A percentile compares a stretch with the other conserved stretches of the same genome.
phyloP scores from a whole-genome alignment of 2,113 vertebrate species.

The Rhinoderma darwinii region DNA sequence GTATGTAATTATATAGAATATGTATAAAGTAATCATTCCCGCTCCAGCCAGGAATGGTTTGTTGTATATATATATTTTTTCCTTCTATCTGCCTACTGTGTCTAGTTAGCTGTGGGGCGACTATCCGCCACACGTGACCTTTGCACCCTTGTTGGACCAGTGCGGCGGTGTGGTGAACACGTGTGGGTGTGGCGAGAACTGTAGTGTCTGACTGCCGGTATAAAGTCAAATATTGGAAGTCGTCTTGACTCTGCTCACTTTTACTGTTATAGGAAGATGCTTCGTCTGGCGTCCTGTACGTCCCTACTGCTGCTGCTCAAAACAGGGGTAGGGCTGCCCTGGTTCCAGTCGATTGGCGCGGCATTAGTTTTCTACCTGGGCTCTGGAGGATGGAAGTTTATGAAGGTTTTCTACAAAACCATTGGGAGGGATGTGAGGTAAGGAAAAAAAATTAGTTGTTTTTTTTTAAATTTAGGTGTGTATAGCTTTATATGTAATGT shows the following conservation, averaged over 20 bases:
- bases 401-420: slow-evolving; percentile 85
- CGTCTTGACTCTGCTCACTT: slow-evolving; percentile 49
- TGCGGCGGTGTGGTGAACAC: background rate
- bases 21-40: too few relatives aligned
- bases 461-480: too few relatives aligned
- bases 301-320: slow-evolving; percentile 82
- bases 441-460: slow-evolving; percentile 72
- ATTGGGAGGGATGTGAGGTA: slow-evolving; percentile 87
- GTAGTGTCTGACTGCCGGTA: background rate
- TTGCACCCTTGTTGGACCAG: background rate
- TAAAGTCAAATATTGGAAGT: background rate
- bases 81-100: too few relatives aligned
- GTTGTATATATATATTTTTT: background rate
- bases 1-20: background rate
- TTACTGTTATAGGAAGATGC: slow-evolving; percentile 76
- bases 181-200: background rate
- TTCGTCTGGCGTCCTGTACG: slow-evolving; percentile 82
- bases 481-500: too few relatives aligned
- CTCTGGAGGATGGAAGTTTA: slow-evolving; percentile 87
- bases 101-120: too few relatives aligned
- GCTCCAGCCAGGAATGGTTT: background rate
- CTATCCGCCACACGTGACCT: background rate
- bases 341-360: slow-evolving; percentile 84
- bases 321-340: slow-evolving; percentile 82
- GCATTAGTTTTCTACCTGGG: slow-evolving; percentile 87